These are phyloP conservation scores for Osmerus eperlanus DNA, from an alignment of 2,113 vertebrate species.

Conservation along the genomic window DNA sequence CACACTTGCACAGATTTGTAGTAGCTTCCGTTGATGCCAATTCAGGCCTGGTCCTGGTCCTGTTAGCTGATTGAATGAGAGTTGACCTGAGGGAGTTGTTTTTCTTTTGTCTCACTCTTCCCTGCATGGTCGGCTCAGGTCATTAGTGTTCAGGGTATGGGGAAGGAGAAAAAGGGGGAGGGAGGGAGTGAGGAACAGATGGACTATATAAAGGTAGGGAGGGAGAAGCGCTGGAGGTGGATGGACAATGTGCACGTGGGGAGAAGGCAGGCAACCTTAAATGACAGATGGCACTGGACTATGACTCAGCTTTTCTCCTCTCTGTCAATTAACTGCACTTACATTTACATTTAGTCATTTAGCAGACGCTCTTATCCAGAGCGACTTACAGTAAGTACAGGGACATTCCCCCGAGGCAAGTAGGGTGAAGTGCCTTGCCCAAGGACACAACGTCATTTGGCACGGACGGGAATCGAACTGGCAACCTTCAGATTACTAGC, in stretches of 20 bases:
- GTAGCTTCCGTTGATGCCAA: no score
- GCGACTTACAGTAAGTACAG: no score
- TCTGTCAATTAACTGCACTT: not conserved
- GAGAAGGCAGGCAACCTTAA: not conserved
- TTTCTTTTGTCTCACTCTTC: constrained; percentile 6
- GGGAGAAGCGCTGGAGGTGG: not conserved
- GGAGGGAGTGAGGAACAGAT: not conserved
- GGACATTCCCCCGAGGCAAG: no score
- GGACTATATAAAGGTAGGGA: not conserved
- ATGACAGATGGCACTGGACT: not conserved
- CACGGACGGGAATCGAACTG: no score
- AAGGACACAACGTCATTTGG: no score
- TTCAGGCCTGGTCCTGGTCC: not conserved
- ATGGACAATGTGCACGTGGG: not conserved
- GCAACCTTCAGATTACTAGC: no score
- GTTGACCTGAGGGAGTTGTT: constrained; percentile 5
- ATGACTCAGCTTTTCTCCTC: constrained; percentile 7
- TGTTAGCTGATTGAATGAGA: constrained; percentile 8
- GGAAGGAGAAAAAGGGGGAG: not conserved
- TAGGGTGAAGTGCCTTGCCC: no score
- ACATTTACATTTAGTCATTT: no score
- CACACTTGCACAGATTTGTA: no score
- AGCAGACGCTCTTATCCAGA: no score
- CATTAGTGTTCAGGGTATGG: constrained; percentile 3
- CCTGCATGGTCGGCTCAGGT: constrained; percentile 3